Evolutionary conservation across 2,113 vertebrate species (phyloP), one percentile per base, ranked within the genome.

Genomic region (Natator depressus): DNA sequence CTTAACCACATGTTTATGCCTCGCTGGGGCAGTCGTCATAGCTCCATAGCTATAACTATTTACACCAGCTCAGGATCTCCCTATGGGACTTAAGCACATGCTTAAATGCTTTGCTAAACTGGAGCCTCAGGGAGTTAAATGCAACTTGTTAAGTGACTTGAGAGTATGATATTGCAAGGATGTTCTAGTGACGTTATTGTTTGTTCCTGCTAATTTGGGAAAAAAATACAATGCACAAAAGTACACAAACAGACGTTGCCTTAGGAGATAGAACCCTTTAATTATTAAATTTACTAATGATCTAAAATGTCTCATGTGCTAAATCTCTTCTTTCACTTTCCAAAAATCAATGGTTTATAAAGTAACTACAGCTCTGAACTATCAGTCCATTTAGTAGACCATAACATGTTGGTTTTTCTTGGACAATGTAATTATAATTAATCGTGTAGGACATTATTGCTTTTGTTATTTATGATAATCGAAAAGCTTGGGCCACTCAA

Each of bases 251-350:
- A 93, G 38, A 38, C 5, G 55, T 82, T 90, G 87, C 50, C 80
- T 83, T 62, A 47, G 84, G 93, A 96, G 92, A 82, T 47, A 87
- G 96, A 96, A 86, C 50, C 89, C 84, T 89, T 95, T 84, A 96
- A 95, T 96, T 95, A 97, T 96, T 96, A 92, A 97, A 84, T 93
- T 86, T 93, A 69, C 84, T 97, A 96, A 97, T 82, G 78, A 88
- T 91, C 86, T 93, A 53, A 94, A 81, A 90, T 38, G 2, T 81
- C 59, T 93, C 13, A 35, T 85, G 93, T 85, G 93, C 87, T 87
- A 95, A 92, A 84, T 96, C 93, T 93, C 78, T 81, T 84, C 82
- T 97, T 86, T 79, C 49, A 20, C 59, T 87, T 97, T 97, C 88
- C 84, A 78, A 88, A 88, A 92, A 95, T 93, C 94, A 88, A 84